Base-by-base conservation (phyloP, 2,797 vertebrate species). In the Gallinago nigripennis region DNA sequence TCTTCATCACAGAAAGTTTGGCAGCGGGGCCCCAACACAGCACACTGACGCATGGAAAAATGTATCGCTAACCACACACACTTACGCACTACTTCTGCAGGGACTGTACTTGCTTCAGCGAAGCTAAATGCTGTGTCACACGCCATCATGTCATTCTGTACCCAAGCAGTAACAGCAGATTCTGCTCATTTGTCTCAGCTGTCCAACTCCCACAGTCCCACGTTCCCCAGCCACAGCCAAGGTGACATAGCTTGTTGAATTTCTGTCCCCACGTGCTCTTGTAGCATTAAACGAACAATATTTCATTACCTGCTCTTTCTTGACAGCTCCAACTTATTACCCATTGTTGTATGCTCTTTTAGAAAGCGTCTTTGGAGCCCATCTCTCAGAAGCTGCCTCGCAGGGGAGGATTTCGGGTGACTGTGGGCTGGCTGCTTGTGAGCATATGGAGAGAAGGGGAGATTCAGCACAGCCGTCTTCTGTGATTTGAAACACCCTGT, bases 21-120 rank as follows among this genome's bases (percentile, higher is more conserved):
- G 46, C 73, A 48, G 0, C 2, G 56, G 63, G 12, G 63, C 66
- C 77, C 66, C 43, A 41, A 1, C 60, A 20, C 58, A 51, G 35
- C 72, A 4, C 66, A 18, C 27, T 37, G 61, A 16, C 0, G 1
- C 28, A 1, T 21, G 45, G 51, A 28, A 48, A n/a, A 66, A 46
- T 8, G 14, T 43, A 37, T n/a, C 3, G 0, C 53, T 30, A 6
- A 21, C 56, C 60, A 51, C 1, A 0, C 15, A 1, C 8, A 0
- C 57, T 33, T 31, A 31, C 8, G 1, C 73, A 17, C 58, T 27
- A 7, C 60, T 70, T 45, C 73, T 92, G 53, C 83, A 76, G 75
- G 83, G 77, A 12, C 57, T 66, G 71, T 16, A 16, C 79, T 82
- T 65, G 77, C 51, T 56, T 30, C 82, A 86, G 58, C n/a, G 8